phyloP scores from a whole-genome alignment of 2,888 invertebrate genomes.

The Pseudolycoriella hygida region DNA sequence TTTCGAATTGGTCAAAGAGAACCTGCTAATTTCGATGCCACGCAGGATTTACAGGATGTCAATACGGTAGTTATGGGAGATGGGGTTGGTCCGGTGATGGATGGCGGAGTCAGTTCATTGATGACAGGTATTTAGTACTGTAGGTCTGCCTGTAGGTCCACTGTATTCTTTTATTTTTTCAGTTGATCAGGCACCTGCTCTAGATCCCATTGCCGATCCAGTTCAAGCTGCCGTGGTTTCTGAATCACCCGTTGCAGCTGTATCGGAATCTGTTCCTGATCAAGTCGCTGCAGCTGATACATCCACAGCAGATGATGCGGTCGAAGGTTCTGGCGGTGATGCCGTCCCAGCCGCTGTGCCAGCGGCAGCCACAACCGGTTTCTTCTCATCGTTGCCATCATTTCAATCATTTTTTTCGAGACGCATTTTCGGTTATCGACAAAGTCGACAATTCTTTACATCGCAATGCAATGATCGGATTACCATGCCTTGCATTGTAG shows the following conservation, averaged over 20 bases:
- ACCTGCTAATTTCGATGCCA: constrained; percentile 12
- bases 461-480: constrained; percentile 48
- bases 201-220: not conserved
- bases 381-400: constrained; percentile 14
- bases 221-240: constrained; percentile 3
- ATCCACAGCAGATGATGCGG: constrained; percentile 21
- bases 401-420: not conserved
- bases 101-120: not conserved
- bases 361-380: no score
- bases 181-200: not conserved
- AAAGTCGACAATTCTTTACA: constrained; percentile 19
- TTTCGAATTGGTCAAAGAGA: constrained; percentile 47
- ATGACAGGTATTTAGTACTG: not conserved
- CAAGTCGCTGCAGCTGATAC: constrained; percentile 2
- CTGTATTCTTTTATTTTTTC: no score
- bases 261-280: constrained; percentile 10
- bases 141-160: constrained; percentile 2
- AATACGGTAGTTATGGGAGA: constrained; percentile 3
- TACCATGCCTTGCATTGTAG: constrained; percentile 67
- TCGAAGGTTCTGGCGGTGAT: constrained; percentile 38
- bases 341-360: constrained; percentile 16
- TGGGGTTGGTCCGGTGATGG: constrained; percentile 1
- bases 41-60: constrained; percentile 13
- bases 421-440: constrained; percentile 10
- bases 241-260: constrained; percentile 2